Conservation (phyloP, 2,797 vertebrate species). For the Centropyge bicolor region DNA sequence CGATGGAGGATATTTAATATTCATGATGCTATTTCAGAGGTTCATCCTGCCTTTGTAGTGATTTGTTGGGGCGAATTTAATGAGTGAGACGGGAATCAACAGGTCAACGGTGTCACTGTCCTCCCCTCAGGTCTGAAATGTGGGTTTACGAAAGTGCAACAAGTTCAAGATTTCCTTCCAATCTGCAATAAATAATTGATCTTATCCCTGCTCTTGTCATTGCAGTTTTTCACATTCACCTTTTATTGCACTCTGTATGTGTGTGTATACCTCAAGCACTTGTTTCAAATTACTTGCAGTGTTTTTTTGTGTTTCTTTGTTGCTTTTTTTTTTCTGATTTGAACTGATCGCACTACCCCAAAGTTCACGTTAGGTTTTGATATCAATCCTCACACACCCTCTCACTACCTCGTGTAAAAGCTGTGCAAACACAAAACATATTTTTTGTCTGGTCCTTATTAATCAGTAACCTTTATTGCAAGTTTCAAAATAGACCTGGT, state of each 20-base stretch:
- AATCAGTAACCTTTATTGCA: too few relatives aligned
- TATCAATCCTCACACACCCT: background rate
- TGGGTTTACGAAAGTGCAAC: background rate
- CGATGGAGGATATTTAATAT: background rate
- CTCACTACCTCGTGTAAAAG: background rate
- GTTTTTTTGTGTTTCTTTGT: background rate
- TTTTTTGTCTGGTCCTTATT: background rate
- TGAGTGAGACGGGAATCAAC: background rate
- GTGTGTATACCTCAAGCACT: background rate
- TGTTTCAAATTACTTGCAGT: background rate
- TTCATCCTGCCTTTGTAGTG: background rate
- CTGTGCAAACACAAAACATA: background rate
- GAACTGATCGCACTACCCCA: background rate
- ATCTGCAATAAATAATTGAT: background rate
- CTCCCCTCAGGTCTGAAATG: background rate
- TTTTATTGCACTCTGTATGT: background rate
- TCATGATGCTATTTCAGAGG: background rate
- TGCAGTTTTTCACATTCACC: background rate
- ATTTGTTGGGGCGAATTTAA: background rate
- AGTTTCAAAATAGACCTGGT: too few relatives aligned
- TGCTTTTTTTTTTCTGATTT: background rate
- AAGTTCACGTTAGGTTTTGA: background rate
- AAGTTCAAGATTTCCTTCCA: background rate
- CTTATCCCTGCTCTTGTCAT: background rate
- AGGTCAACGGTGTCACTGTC: background rate